These are phyloP conservation scores for Danio jaintianensis DNA, from an alignment of 2,797 vertebrate genomes.

Conservation along the genomic window DNA sequence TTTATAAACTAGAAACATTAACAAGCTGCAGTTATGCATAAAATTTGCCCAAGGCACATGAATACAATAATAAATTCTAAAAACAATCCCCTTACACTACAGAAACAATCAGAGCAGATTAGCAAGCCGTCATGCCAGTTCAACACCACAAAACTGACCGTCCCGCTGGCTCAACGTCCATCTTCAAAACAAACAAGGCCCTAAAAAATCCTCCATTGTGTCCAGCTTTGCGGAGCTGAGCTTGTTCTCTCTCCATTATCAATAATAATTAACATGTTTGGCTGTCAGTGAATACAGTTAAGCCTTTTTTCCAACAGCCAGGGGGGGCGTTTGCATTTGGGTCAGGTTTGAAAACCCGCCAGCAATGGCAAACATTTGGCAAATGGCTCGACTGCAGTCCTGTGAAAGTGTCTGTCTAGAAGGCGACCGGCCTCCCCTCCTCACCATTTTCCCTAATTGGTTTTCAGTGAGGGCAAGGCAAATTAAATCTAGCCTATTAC, in stretches of 20 bases:
- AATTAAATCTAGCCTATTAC: conserved; percentile 77
- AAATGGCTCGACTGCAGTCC: conserved; percentile 38
- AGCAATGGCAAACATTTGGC: conserved; percentile 37
- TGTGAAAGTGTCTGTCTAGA: conserved; percentile 62
- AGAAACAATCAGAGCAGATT: conserved; percentile 25
- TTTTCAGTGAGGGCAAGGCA: conserved; percentile 72
- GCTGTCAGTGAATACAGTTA: conserved; percentile 53
- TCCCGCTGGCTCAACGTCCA: conserved; percentile 8
- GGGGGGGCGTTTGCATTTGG: conserved; percentile 45
- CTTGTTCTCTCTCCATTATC: conserved; percentile 25
- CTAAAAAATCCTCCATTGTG: conserved; percentile 42
- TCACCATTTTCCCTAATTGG: conserved; percentile 69
- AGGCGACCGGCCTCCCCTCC: conserved; percentile 63
- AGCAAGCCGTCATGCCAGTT: background rate
- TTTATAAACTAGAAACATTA: background rate
- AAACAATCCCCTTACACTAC: background rate
- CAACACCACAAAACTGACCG: conserved; percentile 20
- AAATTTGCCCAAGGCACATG: background rate
- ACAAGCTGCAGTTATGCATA: background rate
- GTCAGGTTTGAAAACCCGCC: conserved; percentile 36
- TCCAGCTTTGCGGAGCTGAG: conserved; percentile 13
- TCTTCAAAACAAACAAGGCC: conserved; percentile 38
- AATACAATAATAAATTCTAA: background rate
- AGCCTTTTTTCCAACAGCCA: conserved; percentile 31
- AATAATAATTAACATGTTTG: conserved; percentile 55